phyloP scores from a whole-genome alignment of 2,113 vertebrate species.

The Phrynocephalus versicolor region DNA sequence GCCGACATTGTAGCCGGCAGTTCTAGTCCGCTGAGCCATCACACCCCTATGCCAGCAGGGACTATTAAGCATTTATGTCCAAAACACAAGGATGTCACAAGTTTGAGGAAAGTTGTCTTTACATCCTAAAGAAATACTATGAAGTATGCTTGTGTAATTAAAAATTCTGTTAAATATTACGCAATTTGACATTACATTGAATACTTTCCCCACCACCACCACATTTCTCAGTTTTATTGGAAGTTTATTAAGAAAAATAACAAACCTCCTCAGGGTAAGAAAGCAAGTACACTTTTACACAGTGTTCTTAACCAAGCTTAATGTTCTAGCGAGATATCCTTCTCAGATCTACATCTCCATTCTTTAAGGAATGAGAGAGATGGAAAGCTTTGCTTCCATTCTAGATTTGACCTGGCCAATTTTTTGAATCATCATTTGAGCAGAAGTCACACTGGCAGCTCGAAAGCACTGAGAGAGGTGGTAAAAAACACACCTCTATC shows the following conservation, averaged over 20 bases:
- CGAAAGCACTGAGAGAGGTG: too few relatives aligned
- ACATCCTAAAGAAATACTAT: not conserved
- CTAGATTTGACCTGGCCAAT: not conserved
- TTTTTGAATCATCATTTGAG: too few relatives aligned
- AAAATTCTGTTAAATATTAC: not conserved
- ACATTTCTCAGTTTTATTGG: not conserved
- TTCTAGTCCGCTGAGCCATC: too few relatives aligned
- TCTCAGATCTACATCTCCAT: not conserved
- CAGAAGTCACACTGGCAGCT: too few relatives aligned
- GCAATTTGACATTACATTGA: not conserved
- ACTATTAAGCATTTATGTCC: too few relatives aligned
- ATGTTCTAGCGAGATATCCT: not conserved
- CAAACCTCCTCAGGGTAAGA: too few relatives aligned
- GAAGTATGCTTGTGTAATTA: not conserved
- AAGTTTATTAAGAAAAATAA: not conserved
- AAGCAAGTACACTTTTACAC: not conserved
- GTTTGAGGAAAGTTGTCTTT: too few relatives aligned
- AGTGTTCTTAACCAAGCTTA: not conserved
- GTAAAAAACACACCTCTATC: not conserved
- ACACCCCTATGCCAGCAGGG: too few relatives aligned
- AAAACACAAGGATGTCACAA: too few relatives aligned
- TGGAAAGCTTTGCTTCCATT: not conserved
- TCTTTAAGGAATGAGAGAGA: not conserved
- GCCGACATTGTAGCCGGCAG: too few relatives aligned
- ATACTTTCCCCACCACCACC: not conserved